phyloP scores from a whole-genome alignment of 2,113 vertebrate genomes.

The Rynchops niger region DNA sequence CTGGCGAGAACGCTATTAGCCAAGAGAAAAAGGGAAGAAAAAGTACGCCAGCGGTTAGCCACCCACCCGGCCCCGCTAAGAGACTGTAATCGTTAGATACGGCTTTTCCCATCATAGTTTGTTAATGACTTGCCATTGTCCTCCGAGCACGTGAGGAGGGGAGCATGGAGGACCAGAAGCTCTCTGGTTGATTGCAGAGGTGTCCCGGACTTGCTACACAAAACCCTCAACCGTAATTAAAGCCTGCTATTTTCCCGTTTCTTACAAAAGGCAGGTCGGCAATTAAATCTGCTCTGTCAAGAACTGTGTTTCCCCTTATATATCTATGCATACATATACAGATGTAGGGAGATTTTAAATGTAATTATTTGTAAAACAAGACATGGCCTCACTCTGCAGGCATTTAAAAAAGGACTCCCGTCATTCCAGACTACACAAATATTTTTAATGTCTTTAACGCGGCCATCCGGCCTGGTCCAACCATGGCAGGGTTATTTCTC shows the following conservation, averaged over 20 bases:
- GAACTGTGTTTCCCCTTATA: background rate
- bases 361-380: background rate
- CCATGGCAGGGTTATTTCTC: background rate
- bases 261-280: background rate
- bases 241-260: background rate
- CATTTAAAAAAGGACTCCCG: background rate
- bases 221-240: background rate
- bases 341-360: background rate
- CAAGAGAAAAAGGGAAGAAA: constrained; percentile 4
- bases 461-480: background rate
- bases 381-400: background rate
- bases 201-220: background rate
- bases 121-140: constrained; percentile 60
- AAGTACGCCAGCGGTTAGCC: background rate
- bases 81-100: constrained; percentile 39
- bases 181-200: constrained; percentile 14
- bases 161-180: background rate
- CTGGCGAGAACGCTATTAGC: background rate
- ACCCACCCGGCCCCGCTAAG: background rate
- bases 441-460: background rate
- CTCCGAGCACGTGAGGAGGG: background rate
- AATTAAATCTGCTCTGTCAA: background rate
- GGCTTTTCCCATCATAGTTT: constrained; percentile 40
- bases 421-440: background rate
- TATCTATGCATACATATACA: accelerated